Base-by-base conservation (phyloP, 2,888 invertebrate species). In the Rhingia rostrata region DNA sequence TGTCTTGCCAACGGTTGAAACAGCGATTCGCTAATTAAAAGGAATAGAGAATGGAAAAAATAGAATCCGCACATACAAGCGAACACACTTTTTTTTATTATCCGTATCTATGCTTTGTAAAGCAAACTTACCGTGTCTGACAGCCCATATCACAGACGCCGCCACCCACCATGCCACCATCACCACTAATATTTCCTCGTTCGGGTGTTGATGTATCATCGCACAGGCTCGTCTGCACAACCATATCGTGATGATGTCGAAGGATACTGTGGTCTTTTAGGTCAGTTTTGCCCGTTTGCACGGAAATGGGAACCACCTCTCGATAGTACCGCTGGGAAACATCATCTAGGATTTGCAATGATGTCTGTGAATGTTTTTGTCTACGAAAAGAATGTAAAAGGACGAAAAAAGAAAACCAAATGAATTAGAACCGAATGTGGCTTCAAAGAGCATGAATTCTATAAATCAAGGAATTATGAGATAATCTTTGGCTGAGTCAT, bases 141-240 rank as follows among this genome's bases (percentile, higher is more conserved):
- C 97, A 97, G 66, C 94, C 95, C 90, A 93, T 95, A 90, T 95
- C 95, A 87, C 94, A 93, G 93, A 94, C 95, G 88, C 94, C 94
- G 14, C 58, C 58, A 70, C 86, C 87, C 66, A 87, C 75, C 86
- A 73, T 80, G 70, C 80, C 82, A 37, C 78, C 63, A 86, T 86
- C 87, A 58, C 66, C 75, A 86, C 86, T 47, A 39, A 70, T 78
- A 30, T 66, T 54, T 39, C 75, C 79, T 43, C 79, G 73, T 45
- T 88, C 88, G 39, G 87, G 77, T 53, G 78, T 74, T 43, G 84
- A 86, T 47, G 83, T 78, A 51, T 86, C 88, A 56, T 87, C 88
- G 67, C 89, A 89, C 5, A 91, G 87, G 74, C 89, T 91, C 7
- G 91, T 91, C 87, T 91, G 90, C 35, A 89, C 87, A 86, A 90